phyloP scores from a whole-genome alignment of 2,888 invertebrate genomes.

The Opisthograptis luteolata region DNA sequence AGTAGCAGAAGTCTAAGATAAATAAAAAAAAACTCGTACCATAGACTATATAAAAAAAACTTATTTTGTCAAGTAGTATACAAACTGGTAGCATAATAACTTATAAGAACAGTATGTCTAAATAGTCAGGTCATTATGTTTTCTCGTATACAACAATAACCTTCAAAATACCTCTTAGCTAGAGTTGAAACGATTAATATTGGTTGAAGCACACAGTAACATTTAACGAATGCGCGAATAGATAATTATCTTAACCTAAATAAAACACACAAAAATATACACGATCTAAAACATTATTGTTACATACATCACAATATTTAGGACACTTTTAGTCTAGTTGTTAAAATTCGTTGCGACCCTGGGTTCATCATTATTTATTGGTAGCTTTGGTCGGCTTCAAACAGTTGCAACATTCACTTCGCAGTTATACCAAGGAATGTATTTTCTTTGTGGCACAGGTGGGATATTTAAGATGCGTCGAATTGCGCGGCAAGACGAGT shows the following conservation, averaged over 20 bases:
- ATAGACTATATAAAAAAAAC: constrained; percentile 27
- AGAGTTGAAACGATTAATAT: constrained; percentile 21
- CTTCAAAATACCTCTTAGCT: constrained; percentile 17
- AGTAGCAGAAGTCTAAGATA: constrained; percentile 53
- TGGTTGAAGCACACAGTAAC: constrained; percentile 59
- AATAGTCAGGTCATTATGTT: constrained; percentile 22
- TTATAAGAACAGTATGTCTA: constrained; percentile 18
- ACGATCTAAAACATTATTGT: constrained; percentile 82
- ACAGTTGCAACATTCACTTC: constrained; percentile 56
- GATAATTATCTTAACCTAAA: constrained; percentile 72
- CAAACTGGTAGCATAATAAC: constrained; percentile 22
- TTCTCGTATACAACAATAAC: constrained; percentile 25
- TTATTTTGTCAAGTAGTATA: constrained; percentile 28
- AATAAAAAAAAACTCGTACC: constrained; percentile 39
- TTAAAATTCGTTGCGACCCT: constrained; percentile 81
- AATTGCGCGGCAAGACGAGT: constrained; percentile 77
- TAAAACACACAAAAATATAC: constrained; percentile 82
- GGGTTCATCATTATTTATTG: constrained; percentile 50
- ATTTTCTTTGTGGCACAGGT: constrained; percentile 54
- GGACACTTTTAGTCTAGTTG: constrained; percentile 76
- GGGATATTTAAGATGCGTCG: constrained; percentile 67
- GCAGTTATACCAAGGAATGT: constrained; percentile 65
- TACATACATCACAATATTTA: constrained; percentile 81
- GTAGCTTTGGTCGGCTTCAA: constrained; percentile 53
- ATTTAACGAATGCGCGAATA: constrained; percentile 73